phyloP scores from a whole-genome alignment of 2,113 vertebrate species.

The Cisticola juncidis region DNA sequence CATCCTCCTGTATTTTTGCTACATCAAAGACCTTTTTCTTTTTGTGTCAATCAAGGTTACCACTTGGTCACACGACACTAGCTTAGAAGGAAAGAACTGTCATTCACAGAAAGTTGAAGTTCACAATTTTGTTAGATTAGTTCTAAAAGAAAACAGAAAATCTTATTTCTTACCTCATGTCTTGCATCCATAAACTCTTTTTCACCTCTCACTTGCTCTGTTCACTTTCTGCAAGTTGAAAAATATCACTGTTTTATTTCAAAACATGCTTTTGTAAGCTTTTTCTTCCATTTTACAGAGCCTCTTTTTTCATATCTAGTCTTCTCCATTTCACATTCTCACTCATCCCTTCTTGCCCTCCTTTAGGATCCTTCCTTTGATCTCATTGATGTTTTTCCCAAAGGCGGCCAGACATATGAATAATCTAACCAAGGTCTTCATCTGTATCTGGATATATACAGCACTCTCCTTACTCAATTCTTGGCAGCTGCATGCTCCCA shows the following conservation, averaged over 20 bases:
- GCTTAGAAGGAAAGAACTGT: neutral
- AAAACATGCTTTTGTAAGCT: neutral
- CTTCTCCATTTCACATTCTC: neutral
- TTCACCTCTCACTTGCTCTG: neutral
- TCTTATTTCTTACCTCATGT: neutral
- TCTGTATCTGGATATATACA: neutral
- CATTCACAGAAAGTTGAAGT: neutral
- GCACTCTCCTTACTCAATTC: neutral
- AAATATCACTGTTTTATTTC: conserved; percentile 30
- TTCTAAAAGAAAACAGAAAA: neutral
- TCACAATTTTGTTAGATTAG: neutral
- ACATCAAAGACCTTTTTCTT: neutral
- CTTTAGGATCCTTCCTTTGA: neutral
- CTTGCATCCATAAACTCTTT: neutral
- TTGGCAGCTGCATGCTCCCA: neutral
- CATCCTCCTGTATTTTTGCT: neutral
- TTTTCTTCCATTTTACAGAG: conserved; percentile 9
- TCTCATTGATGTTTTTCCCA: neutral
- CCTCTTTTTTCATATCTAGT: neutral
- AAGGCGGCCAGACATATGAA: neutral
- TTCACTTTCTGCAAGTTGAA: neutral
- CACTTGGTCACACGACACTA: neutral
- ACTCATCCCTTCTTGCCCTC: neutral
- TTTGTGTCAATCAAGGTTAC: neutral
- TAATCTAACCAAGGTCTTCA: neutral